Evolutionary conservation across 2,113 vertebrate species (phyloP), one percentile per base, ranked within the genome.

Genomic region (Dissostichus mawsoni): DNA sequence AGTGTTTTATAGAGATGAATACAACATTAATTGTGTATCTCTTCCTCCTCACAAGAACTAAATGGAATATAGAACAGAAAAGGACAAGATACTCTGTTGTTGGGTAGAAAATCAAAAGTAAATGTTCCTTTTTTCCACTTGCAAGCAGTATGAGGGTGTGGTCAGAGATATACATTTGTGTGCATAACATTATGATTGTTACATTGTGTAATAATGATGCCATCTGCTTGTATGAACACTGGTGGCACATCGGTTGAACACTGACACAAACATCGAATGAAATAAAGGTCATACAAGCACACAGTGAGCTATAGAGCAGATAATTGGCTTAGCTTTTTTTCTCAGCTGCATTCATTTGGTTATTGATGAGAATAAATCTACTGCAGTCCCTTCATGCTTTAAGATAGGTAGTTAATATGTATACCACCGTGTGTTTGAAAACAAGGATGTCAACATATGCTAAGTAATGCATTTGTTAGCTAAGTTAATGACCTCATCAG

Each of bases 401-500:
- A 67, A 77, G 47, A 71, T 51, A 66, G 29, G 61, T 36, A 41
- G 56, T 81, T 81, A 57, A 83, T 75, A 74, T 81, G 58, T 48
- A 83, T 71, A 62, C 6, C 50, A 29, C 1, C 8, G 11, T 17
- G 58, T 68, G 76, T 84, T 81, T 71, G 69, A 53, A 74, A 79
- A 76, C 74, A 81, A 72, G 58, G 63, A 23, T 52, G 77, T 59
- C 53, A 78, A 74, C 82, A 86, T 71, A 74, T 78, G 77, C 71
- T 47, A 79, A 85, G 57, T 69, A 69, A 72, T 44, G 70, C 86
- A 76, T 76, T 80, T 14, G 82, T 90, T 78, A 86, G 75, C 73
- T 74, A 17, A 29, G 59, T 73, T 83, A 87, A 85, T 69, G 75
- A 78, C 74, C 82, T 83, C 80, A 75, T 88, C 62, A 83, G 69